Percentiles rank a stretch among this genome's conserved stretches.
These are phyloP conservation scores for Acronicta leporina DNA, from an alignment of 2,888 invertebrate species.

Conservation along the genomic window DNA sequence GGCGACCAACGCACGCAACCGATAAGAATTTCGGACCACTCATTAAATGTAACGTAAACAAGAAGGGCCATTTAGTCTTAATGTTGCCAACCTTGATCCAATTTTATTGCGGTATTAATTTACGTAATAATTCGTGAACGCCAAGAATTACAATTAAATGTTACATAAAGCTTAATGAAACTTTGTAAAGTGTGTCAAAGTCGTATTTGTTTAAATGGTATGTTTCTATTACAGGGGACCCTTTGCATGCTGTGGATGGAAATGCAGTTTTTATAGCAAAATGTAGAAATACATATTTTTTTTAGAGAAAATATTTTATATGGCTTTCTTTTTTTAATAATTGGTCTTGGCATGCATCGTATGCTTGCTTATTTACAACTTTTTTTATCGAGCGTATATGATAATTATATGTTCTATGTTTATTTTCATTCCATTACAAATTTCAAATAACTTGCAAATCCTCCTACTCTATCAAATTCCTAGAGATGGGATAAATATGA, in stretches of 20 bases:
- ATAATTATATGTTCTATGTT: too few relatives aligned
- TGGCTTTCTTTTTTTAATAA: conserved; percentile 30
- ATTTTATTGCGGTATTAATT: conserved; percentile 64
- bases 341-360: conserved; percentile 36
- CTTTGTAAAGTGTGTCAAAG: conserved; percentile 65
- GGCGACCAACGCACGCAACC: conserved; percentile 71
- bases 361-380: not conserved
- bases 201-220: conserved; percentile 32
- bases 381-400: conserved; percentile 1
- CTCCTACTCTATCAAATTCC: too few relatives aligned
- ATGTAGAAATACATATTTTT: conserved; percentile 48
- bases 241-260: conserved; percentile 43
- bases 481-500: too few relatives aligned
- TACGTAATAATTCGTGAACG: conserved; percentile 41
- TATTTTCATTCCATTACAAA: too few relatives aligned
- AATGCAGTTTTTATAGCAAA: conserved; percentile 36
- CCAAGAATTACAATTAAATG: conserved; percentile 46
- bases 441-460: too few relatives aligned
- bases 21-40: conserved; percentile 80
- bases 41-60: conserved; percentile 76
- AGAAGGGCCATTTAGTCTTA: conserved; percentile 61
- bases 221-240: conserved; percentile 32
- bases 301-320: conserved; percentile 24
- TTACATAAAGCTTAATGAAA: conserved; percentile 52
- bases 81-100: conserved; percentile 75